A percentile compares a stretch with the other conserved stretches of the same genome.
Evolutionary conservation across 2,113 vertebrate species (phyloP).

Genomic region (Brachypodius melanocephalos): DNA sequence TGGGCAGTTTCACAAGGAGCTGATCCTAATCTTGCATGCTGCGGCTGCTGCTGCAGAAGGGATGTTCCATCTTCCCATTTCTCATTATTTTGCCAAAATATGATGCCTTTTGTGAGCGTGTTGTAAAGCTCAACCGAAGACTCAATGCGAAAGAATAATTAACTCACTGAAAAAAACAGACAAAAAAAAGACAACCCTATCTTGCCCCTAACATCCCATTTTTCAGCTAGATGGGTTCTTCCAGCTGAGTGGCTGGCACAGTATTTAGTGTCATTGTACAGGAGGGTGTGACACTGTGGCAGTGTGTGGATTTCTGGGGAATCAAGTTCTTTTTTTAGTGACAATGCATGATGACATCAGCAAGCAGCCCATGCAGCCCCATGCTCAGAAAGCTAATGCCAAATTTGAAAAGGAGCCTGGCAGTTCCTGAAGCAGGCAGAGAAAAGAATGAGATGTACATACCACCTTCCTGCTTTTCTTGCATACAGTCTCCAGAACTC

Average conservation of each 20-base stretch:
- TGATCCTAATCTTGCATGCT: neutral
- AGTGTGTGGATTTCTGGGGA: neutral
- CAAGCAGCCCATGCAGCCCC: neutral
- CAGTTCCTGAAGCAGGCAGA: neutral
- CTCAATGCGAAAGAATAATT: neutral
- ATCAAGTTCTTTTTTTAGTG: neutral
- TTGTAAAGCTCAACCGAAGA: neutral
- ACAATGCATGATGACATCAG: neutral
- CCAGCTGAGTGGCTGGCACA: neutral
- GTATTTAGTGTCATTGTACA: neutral
- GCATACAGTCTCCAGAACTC: neutral
- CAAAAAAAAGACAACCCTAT: neutral
- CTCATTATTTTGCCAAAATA: neutral
- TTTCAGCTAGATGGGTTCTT: neutral
- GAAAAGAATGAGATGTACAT: neutral
- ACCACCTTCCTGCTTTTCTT: conserved; percentile 53
- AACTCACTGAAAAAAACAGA: neutral
- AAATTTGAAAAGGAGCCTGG: neutral
- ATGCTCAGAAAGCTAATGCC: neutral
- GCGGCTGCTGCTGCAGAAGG: neutral
- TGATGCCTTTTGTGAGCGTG: neutral
- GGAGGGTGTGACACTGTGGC: neutral
- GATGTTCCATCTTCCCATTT: neutral
- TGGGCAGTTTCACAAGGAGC: neutral
- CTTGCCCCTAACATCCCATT: neutral